A percentile compares a stretch with the other conserved stretches of the same genome.
Evolutionary conservation across 1,140 invertebrate genomes (phyloP).

Genomic region (Kradibia gibbosae): DNA sequence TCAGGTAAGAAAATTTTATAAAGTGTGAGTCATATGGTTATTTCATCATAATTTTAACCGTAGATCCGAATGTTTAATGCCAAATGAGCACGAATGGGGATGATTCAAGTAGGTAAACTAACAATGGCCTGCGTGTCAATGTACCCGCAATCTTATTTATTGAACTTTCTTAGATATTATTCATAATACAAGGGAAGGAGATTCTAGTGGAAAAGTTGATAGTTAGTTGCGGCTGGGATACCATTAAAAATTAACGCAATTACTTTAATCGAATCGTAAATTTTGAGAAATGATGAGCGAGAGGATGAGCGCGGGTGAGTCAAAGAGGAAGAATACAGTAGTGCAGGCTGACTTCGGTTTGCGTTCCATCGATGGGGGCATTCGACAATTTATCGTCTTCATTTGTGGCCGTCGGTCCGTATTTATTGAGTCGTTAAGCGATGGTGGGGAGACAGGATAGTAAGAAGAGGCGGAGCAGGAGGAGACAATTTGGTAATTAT

Average conservation of each 20-base stretch:
- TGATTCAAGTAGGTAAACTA: not conserved
- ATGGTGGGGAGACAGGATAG: too few species aligned
- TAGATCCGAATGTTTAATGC: not conserved
- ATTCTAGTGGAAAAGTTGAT: not conserved
- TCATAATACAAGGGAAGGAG: not conserved
- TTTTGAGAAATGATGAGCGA: not conserved
- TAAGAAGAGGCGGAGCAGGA: conserved; percentile 71
- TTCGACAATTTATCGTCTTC: conserved; percentile 71
- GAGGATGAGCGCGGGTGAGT: not conserved
- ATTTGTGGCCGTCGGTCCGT: conserved; percentile 66
- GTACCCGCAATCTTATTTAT: not conserved
- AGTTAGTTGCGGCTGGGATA: not conserved
- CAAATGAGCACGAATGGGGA: not conserved
- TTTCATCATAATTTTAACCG: not conserved
- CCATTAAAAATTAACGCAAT: not conserved
- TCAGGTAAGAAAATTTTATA: too few species aligned
- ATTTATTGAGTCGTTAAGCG: conserved; percentile 71
- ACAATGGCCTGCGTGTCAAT: not conserved
- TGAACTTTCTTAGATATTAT: not conserved
- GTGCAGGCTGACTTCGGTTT: not conserved
- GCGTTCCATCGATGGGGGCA: conserved; percentile 64
- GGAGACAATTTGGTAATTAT: conserved; percentile 62
- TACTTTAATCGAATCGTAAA: conserved; percentile 10
- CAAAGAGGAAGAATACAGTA: not conserved
- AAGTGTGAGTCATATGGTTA: not conserved